A percentile compares a stretch with the other conserved stretches of the same genome.
Evolutionary conservation across 2,113 vertebrate genomes (phyloP).

Genomic region (Piliocolobus tephrosceles): DNA sequence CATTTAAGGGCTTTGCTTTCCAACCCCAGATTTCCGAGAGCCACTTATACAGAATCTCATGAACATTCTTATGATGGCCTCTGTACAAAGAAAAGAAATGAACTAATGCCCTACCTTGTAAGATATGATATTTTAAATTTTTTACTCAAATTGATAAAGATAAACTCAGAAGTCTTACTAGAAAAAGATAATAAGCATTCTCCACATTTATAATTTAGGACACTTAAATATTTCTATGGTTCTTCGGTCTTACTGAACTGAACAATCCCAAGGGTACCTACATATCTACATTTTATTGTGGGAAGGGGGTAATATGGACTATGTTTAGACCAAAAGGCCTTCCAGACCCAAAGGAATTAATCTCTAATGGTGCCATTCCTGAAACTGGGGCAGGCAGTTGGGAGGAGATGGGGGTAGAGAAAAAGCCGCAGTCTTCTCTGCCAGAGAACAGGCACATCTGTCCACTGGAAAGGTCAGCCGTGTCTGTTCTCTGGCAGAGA

Average conservation of each 20-base stretch:
- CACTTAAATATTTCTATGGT: not conserved
- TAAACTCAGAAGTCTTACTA: not conserved
- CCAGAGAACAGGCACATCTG: conserved; percentile 64
- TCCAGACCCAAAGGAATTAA: conserved; percentile 37
- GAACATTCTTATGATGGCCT: not conserved
- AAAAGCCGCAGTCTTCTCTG: conserved; percentile 28
- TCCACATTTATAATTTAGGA: not conserved
- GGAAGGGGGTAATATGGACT: not conserved
- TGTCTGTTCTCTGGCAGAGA: conserved; percentile 60
- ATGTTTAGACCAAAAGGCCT: not conserved
- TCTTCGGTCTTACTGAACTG: not conserved
- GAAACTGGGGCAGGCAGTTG: conserved; percentile 60
- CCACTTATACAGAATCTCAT: not conserved
- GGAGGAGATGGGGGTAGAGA: conserved; percentile 58
- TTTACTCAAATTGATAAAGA: not conserved
- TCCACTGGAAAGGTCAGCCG: conserved; percentile 63
- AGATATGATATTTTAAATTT: not conserved
- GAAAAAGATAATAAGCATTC: not conserved
- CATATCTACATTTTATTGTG: not conserved
- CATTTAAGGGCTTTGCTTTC: not conserved
- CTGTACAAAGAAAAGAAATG: not conserved
- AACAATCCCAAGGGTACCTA: not conserved
- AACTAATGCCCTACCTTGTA: not conserved
- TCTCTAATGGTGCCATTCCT: conserved; percentile 52
- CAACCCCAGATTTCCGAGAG: not conserved